Evolutionary conservation across 2,113 vertebrate genomes (phyloP).

Genomic region (Dolichotis patagonum): DNA sequence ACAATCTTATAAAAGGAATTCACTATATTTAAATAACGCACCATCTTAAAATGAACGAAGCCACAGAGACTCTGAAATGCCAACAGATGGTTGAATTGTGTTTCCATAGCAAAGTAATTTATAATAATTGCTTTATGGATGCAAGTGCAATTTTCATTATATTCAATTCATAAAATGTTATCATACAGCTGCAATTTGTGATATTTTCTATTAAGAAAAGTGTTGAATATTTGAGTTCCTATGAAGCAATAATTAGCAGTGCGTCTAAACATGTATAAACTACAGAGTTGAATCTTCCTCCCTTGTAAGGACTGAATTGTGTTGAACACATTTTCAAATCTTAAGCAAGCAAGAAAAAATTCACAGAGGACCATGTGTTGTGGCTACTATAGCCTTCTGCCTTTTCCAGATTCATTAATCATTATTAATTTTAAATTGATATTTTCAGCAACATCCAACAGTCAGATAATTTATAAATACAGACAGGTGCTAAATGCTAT

Average conservation of each 20-base stretch:
- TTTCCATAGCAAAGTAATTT: slow-evolving; percentile 92
- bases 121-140: slow-evolving; percentile 90
- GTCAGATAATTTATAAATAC: slow-evolving; percentile 64
- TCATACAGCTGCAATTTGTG: slow-evolving; percentile 83
- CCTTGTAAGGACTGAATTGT: slow-evolving; percentile 3
- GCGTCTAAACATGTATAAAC: slow-evolving; percentile 75
- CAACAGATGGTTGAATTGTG: slow-evolving; percentile 90
- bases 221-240: slow-evolving; percentile 82
- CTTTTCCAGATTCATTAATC: slow-evolving; percentile 68
- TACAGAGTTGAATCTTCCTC: slow-evolving; percentile 78
- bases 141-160: slow-evolving; percentile 89
- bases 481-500: slow-evolving; percentile 42
- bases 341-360: slow-evolving; percentile 7
- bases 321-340: slow-evolving; percentile 46
- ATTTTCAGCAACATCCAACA: slow-evolving; percentile 65
- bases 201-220: slow-evolving; percentile 84
- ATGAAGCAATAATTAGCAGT: slow-evolving; percentile 76
- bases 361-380: background rate
- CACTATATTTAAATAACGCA: slow-evolving; percentile 84
- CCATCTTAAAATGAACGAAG: slow-evolving; percentile 85
- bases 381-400: slow-evolving; percentile 39
- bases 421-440: slow-evolving; percentile 65
- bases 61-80: slow-evolving; percentile 86
- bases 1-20: slow-evolving; percentile 71
- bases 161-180: slow-evolving; percentile 89